Percentiles rank a stretch among this genome's conserved stretches.
Conservation (phyloP, 2,797 vertebrate genomes). For the Enteromius mattozi region DNA sequence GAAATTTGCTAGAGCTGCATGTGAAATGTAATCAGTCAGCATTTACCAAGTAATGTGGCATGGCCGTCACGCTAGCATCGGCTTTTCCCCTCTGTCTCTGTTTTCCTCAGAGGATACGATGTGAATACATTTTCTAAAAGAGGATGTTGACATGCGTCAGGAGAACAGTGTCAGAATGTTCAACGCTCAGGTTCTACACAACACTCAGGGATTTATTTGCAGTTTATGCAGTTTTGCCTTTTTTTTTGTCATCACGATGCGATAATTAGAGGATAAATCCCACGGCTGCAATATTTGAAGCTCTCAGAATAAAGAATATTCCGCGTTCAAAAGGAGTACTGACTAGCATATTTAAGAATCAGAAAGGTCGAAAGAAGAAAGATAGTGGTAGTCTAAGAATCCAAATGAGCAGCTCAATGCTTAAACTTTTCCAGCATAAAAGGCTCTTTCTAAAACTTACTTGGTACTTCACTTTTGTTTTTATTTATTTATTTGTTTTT, state of each 20-base stretch:
- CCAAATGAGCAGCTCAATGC: constrained; percentile 3
- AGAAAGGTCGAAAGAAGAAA: constrained; percentile 20
- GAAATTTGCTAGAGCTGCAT: constrained; percentile 66
- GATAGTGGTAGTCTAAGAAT: constrained; percentile 8
- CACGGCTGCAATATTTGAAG: constrained; percentile 33
- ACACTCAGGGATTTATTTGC: constrained; percentile 52
- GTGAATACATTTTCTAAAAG: constrained; percentile 68
- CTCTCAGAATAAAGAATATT: constrained; percentile 49
- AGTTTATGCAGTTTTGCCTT: constrained; percentile 43
- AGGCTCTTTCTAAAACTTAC: background rate
- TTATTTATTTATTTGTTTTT: background rate
- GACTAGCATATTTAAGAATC: constrained; percentile 49
- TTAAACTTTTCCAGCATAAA: constrained; percentile 20
- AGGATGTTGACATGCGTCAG: constrained; percentile 64
- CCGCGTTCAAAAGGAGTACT: constrained; percentile 49
- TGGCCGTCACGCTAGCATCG: constrained; percentile 64
- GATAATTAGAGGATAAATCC: constrained; percentile 50
- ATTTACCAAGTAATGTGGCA: constrained; percentile 70
- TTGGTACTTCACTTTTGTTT: background rate
- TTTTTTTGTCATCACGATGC: constrained; percentile 45
- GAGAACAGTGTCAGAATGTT: constrained; percentile 60
- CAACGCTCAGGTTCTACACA: constrained; percentile 27
- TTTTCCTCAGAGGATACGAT: constrained; percentile 58
- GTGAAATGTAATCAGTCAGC: constrained; percentile 75
- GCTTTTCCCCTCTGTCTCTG: constrained; percentile 49